Percentiles rank a stretch among this genome's conserved stretches.
phyloP scores from a whole-genome alignment of 2,113 vertebrate species.

The Indicator indicator region DNA sequence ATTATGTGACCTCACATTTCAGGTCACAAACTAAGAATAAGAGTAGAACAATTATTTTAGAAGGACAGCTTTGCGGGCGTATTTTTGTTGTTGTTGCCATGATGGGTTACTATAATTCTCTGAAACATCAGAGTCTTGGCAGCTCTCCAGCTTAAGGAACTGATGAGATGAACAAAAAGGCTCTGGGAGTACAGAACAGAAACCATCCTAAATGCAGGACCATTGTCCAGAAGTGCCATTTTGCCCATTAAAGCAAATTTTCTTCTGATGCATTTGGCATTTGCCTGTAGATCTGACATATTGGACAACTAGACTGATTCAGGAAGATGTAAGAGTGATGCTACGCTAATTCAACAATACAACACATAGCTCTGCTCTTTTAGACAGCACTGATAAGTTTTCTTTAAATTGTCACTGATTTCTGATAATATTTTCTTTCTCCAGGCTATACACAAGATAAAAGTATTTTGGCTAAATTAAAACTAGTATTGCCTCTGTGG shows the following conservation, averaged over 20 bases:
- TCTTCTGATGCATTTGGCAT: neutral
- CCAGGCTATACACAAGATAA: neutral
- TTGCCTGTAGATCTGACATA: neutral
- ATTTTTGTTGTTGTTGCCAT: neutral
- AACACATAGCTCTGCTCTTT: neutral
- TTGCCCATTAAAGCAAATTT: neutral
- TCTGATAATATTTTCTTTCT: neutral
- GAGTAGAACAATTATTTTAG: neutral
- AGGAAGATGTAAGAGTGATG: neutral
- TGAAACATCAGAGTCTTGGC: neutral
- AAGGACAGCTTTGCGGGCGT: neutral
- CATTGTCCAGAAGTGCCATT: neutral
- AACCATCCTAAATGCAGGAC: neutral
- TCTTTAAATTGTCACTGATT: neutral
- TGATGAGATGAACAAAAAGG: neutral
- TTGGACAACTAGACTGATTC: neutral
- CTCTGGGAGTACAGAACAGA: neutral
- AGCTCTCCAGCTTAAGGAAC: neutral
- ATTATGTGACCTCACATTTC: neutral
- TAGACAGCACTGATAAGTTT: neutral
- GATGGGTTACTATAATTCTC: neutral
- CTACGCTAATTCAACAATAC: neutral
- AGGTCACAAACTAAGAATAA: neutral
- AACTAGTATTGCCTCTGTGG: neutral
- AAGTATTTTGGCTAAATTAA: neutral